These are phyloP conservation scores for Panthera uncia DNA, from an alignment of 2,113 vertebrate genomes.

Conservation along the genomic window DNA sequence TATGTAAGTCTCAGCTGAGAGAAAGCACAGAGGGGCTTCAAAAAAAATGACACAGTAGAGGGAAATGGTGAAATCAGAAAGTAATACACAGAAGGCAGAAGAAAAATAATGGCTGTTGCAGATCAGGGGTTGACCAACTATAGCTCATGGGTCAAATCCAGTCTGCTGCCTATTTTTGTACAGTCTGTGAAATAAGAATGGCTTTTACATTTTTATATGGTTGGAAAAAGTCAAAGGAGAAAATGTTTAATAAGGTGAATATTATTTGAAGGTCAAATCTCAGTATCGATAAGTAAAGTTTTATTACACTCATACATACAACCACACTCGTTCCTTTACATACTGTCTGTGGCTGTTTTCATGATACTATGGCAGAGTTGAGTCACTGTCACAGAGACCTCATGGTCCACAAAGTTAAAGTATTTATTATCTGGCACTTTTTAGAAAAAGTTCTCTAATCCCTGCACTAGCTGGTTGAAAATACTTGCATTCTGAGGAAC, in stretches of 20 bases:
- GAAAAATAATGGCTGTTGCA: neutral
- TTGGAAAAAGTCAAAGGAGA: neutral
- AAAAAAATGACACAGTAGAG: neutral
- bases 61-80: neutral
- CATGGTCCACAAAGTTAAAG: neutral
- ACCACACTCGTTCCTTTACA: neutral
- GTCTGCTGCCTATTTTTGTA: neutral
- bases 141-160: rapidly evolving
- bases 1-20: neutral
- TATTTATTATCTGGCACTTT: neutral
- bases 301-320: neutral
- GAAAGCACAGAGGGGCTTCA: neutral
- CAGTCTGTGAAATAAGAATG: neutral
- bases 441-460: neutral
- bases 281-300: neutral
- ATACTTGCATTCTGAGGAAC: neutral
- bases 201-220: neutral
- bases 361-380: rapidly evolving
- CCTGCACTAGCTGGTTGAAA: neutral
- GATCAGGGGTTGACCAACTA: neutral
- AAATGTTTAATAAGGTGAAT: neutral
- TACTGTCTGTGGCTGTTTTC: neutral
- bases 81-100: neutral
- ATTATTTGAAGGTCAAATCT: neutral
- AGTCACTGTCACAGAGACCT: neutral